phyloP scores from a whole-genome alignment of 2,113 vertebrate species.

The Burhinus bistriatus region DNA sequence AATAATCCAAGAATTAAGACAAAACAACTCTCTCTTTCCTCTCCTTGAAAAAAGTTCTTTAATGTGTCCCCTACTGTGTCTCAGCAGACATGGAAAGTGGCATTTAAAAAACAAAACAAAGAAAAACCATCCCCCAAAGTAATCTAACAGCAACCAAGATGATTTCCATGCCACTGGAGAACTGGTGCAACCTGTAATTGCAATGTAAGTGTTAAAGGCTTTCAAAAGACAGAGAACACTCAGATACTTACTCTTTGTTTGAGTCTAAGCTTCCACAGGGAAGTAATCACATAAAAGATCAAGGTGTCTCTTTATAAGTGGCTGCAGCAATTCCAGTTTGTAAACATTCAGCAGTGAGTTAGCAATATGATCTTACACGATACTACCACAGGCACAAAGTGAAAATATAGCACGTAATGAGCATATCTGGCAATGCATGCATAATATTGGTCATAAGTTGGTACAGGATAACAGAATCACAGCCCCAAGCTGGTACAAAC shows the following conservation, averaged over 20 bases:
- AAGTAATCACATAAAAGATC: background rate
- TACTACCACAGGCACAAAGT: background rate
- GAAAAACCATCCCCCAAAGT: background rate
- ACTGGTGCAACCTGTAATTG: background rate
- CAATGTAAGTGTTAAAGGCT: background rate
- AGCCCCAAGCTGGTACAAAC: background rate
- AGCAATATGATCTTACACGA: background rate
- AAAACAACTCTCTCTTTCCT: background rate
- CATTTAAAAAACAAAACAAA: background rate
- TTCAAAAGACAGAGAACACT: background rate
- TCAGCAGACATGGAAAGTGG: background rate
- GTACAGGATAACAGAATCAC: background rate
- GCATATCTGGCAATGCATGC: background rate
- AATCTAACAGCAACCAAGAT: constrained; percentile 8
- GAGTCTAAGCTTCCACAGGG: background rate
- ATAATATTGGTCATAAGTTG: background rate
- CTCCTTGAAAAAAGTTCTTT: background rate
- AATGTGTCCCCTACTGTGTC: background rate
- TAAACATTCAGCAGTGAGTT: background rate
- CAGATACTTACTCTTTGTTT: background rate
- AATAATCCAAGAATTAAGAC: background rate
- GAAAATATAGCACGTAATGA: background rate
- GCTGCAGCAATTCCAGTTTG: background rate
- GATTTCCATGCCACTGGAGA: background rate
- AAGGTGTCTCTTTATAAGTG: background rate